Conservation (phyloP, 2,888 invertebrate genomes). For the Fragum whitleyi region DNA sequence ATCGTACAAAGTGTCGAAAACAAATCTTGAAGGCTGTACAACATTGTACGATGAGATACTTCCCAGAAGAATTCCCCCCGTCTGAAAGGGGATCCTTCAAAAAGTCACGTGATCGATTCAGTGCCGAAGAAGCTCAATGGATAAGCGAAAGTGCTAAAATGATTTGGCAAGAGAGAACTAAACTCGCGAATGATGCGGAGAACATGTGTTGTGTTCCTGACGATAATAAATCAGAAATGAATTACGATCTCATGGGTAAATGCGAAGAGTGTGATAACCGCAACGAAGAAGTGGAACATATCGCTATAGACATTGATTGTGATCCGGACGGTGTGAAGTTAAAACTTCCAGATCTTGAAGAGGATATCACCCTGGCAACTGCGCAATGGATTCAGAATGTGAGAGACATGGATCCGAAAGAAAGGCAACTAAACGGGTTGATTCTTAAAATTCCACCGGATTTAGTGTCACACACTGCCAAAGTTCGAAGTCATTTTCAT, state of each 20-base stretch:
- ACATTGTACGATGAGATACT: slow-evolving; percentile 57
- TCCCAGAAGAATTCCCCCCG: slow-evolving; percentile 55
- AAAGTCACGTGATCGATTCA: slow-evolving; percentile 16
- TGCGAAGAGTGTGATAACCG: slow-evolving; percentile 6
- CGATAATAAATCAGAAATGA: slow-evolving; percentile 10
- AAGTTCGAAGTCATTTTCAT: slow-evolving; percentile 58
- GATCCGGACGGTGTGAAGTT: slow-evolving; percentile 25
- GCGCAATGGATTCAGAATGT: slow-evolving; percentile 74
- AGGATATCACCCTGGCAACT: slow-evolving; percentile 59
- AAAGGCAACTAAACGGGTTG: slow-evolving; percentile 59
- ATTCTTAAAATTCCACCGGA: slow-evolving; percentile 63
- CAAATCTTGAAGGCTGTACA: slow-evolving; percentile 46
- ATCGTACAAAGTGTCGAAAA: slow-evolving; percentile 69
- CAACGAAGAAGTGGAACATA: slow-evolving; percentile 18
- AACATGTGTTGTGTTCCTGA: not conserved
- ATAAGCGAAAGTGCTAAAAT: slow-evolving; percentile 57
- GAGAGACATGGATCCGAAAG: slow-evolving; percentile 58
- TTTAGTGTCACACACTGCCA: slow-evolving; percentile 55
- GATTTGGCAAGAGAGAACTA: slow-evolving; percentile 49
- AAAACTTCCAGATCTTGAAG: slow-evolving; percentile 55
- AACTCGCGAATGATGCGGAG: slow-evolving; percentile 31
- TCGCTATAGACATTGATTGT: slow-evolving; percentile 22
- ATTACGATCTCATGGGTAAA: slow-evolving; percentile 22
- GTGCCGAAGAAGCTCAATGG: slow-evolving; percentile 39
- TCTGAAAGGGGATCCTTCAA: slow-evolving; percentile 13